Evolutionary conservation across 2,113 vertebrate genomes (phyloP).

Genomic region (Neodon shergylaensis): DNA sequence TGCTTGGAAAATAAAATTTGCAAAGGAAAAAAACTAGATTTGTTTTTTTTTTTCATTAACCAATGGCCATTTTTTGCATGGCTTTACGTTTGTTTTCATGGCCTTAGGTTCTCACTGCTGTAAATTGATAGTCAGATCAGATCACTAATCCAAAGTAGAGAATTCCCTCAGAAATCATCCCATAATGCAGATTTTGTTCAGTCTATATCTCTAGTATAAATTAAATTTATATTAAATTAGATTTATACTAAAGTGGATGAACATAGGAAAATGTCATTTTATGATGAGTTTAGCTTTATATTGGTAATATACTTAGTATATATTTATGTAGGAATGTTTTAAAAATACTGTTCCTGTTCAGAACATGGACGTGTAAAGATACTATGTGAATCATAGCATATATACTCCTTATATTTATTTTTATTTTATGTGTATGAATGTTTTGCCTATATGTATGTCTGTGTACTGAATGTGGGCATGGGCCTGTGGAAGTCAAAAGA

Average conservation of each 20-base stretch:
- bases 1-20: slow-evolving; percentile 26
- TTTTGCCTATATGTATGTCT: background rate
- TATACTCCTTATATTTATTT: background rate
- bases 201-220: background rate
- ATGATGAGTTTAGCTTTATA: slow-evolving; percentile 23
- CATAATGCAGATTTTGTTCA: background rate
- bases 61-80: background rate
- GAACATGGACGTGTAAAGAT: background rate
- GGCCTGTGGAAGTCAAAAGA: background rate
- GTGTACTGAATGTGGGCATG: background rate
- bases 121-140: background rate
- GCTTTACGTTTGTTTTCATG: background rate
- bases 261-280: background rate
- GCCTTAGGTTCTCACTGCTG: background rate
- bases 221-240: background rate
- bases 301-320: slow-evolving; percentile 42
- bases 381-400: background rate
- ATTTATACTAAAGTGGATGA: background rate
- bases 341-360: background rate
- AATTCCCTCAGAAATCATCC: background rate
- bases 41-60: background rate
- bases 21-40: slow-evolving; percentile 37
- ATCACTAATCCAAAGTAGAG: slow-evolving; percentile 15
- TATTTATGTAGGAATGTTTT: background rate
- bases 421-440: background rate